A percentile compares a stretch with the other conserved stretches of the same genome.
phyloP scores from a whole-genome alignment of 2,797 vertebrate species.

The Siniperca undulata region DNA sequence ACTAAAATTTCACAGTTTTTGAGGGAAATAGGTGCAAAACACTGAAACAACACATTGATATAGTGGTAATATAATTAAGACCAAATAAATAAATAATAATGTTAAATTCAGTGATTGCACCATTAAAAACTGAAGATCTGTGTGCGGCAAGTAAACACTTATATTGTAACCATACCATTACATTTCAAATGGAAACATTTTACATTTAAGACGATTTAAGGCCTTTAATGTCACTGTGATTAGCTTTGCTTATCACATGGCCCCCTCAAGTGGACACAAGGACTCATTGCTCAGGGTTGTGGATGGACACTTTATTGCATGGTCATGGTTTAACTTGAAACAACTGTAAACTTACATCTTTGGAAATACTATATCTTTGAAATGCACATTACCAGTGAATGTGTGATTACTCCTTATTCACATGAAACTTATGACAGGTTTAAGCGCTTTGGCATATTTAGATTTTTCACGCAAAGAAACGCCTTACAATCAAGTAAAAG shows the following conservation, averaged over 20 bases:
- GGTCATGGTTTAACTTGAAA: slow-evolving; percentile 8
- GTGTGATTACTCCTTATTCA: not conserved
- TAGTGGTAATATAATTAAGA: not conserved
- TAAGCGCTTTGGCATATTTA: slow-evolving; percentile 45
- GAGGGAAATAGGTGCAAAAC: not conserved
- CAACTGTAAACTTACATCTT: slow-evolving; percentile 38
- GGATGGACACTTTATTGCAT: slow-evolving; percentile 62
- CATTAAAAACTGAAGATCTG: not conserved
- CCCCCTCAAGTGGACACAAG: slow-evolving; percentile 74
- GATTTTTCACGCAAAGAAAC: slow-evolving; percentile 23
- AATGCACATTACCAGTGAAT: slow-evolving; percentile 13
- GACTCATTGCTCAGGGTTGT: slow-evolving; percentile 34
- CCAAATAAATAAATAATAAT: not conserved
- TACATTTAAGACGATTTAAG: accelerated
- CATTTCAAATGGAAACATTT: not conserved
- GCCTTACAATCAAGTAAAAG: slow-evolving; percentile 25
- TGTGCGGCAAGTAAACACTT: not conserved
- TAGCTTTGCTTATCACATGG: slow-evolving; percentile 35
- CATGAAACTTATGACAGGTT: slow-evolving; percentile 6
- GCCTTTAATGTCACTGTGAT: accelerated
- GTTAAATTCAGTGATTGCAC: not conserved
- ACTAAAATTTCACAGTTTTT: not conserved
- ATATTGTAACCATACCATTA: too few relatives aligned
- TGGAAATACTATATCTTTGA: slow-evolving; percentile 33
- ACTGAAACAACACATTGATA: not conserved